phyloP scores from a whole-genome alignment of 2,888 invertebrate genomes.

The Mythimna pallens region DNA sequence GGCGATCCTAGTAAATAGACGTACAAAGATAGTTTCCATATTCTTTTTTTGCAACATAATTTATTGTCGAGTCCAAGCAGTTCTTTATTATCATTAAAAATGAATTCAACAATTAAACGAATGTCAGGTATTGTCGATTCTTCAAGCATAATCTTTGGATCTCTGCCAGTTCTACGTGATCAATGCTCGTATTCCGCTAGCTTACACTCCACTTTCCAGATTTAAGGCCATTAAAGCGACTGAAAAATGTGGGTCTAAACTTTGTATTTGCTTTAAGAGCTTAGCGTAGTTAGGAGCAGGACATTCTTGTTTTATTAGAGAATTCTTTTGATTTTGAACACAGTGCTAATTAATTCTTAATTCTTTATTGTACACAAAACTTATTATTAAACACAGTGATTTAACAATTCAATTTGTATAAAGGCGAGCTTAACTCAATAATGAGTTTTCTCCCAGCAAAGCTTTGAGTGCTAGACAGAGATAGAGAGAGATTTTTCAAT shows the following conservation, averaged over 20 bases:
- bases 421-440: no score
- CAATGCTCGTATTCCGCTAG: slow-evolving; percentile 40
- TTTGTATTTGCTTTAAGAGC: slow-evolving; percentile 41
- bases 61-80: slow-evolving; percentile 1
- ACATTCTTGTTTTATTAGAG: neutral
- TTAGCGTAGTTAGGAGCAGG: slow-evolving; percentile 3
- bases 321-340: neutral
- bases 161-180: slow-evolving; percentile 48
- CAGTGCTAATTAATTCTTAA: neutral
- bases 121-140: slow-evolving; percentile 26
- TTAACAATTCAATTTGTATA: no score
- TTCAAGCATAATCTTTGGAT: slow-evolving; percentile 41
- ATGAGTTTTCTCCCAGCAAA: no score
- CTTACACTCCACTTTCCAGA: slow-evolving; percentile 42
- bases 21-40: no score
- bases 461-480: no score
- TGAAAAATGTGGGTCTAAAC: slow-evolving; percentile 47
- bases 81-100: slow-evolving; percentile 10
- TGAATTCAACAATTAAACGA: slow-evolving; percentile 35
- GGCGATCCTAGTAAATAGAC: no score
- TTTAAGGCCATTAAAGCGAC: slow-evolving; percentile 52
- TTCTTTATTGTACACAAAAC: no score
- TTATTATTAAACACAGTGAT: no score
- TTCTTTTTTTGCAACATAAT: neutral
- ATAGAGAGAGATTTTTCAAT: neutral